These are phyloP conservation scores for Peromyscus leucopus DNA, from an alignment of 2,113 vertebrate species.

Conservation along the genomic window DNA sequence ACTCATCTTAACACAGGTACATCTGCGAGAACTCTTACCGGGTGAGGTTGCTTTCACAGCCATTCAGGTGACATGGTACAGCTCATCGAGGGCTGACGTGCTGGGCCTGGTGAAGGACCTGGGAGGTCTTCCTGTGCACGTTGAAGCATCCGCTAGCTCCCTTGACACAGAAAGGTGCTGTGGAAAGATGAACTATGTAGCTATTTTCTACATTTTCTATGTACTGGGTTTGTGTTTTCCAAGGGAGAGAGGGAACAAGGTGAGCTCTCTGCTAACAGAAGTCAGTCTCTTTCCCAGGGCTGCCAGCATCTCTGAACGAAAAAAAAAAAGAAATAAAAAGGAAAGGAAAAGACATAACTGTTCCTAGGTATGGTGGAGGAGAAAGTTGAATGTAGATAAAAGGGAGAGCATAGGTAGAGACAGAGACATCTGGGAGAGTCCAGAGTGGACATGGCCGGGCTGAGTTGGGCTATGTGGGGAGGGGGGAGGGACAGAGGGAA, in stretches of 20 bases:
- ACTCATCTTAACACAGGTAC: not conserved
- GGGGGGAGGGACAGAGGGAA: too few relatives aligned
- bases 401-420: too few relatives aligned
- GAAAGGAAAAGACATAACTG: not conserved
- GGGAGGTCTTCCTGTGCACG: rapidly evolving
- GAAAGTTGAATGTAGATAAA: not conserved
- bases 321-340: not conserved
- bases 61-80: not conserved
- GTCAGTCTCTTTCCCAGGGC: too few relatives aligned
- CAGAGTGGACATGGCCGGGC: not conserved
- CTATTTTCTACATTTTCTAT: not conserved
- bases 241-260: too few relatives aligned
- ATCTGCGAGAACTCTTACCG: not conserved
- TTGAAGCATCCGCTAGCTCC: not conserved
- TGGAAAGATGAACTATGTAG: not conserved
- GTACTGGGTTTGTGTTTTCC: not conserved
- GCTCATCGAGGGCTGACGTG: not conserved
- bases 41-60: not conserved
- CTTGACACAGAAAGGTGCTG: rapidly evolving
- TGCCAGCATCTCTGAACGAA: not conserved
- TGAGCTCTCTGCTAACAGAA: not conserved
- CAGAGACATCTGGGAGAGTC: too few relatives aligned
- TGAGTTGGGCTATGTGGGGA: too few relatives aligned
- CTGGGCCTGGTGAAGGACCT: too few relatives aligned
- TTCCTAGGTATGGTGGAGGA: not conserved